Evolutionary conservation across 2,888 invertebrate genomes (phyloP).

Genomic region (Philereme vetulata): DNA sequence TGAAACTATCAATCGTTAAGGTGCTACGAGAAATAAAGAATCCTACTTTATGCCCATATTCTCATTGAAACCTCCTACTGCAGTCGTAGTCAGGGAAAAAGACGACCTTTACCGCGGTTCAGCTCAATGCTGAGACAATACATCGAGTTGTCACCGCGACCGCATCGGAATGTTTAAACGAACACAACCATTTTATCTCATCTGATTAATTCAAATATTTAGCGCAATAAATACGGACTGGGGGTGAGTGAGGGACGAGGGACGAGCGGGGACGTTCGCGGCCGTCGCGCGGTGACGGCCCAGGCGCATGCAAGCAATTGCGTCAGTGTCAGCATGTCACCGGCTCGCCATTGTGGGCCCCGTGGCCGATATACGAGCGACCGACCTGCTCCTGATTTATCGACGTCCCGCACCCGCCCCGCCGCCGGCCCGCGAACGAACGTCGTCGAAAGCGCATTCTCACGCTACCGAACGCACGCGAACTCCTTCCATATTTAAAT

Average conservation of each 20-base stretch:
- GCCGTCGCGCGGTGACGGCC: constrained; percentile 56
- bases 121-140: constrained; percentile 77
- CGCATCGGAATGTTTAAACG: constrained; percentile 80
- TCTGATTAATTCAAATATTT: constrained; percentile 84
- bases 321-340: constrained; percentile 77
- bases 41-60: too few relatives aligned
- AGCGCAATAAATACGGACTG: constrained; percentile 78
- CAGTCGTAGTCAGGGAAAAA: constrained; percentile 22
- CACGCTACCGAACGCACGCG: constrained; percentile 83
- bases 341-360: constrained; percentile 70
- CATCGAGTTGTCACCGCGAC: constrained; percentile 80
- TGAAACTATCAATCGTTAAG: too few relatives aligned
- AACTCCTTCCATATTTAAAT: constrained; percentile 80
- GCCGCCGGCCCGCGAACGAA: constrained; percentile 43
- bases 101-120: constrained; percentile 40
- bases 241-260: constrained; percentile 51
- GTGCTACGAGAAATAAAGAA: too few relatives aligned
- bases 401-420: constrained; percentile 64
- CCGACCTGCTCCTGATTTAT: constrained; percentile 76
- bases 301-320: constrained; percentile 75
- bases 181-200: constrained; percentile 79
- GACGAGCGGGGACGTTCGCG: constrained; percentile 52
- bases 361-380: constrained; percentile 66
- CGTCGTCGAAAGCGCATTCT: constrained; percentile 79
- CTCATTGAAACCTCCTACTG: too few relatives aligned